Conservation (phyloP, 2,888 invertebrate genomes). For the Idaea aversata region DNA sequence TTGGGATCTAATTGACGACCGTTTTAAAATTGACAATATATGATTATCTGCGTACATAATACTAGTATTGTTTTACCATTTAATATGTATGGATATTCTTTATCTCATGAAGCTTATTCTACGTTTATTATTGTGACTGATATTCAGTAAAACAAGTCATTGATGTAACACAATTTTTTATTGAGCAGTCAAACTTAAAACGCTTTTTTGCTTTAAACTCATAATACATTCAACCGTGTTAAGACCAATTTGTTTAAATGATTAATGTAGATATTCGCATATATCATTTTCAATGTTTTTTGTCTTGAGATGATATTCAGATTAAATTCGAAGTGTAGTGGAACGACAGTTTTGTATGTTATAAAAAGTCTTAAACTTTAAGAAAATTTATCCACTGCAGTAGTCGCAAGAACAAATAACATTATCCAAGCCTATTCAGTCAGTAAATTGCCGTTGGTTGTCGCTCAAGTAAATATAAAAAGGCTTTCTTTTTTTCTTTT, state of each 20-base stretch:
- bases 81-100: too few species aligned
- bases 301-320: constrained; percentile 45
- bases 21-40: too few species aligned
- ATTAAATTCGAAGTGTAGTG: constrained; percentile 12
- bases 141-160: not conserved
- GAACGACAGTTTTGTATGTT: too few species aligned
- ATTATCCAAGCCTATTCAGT: constrained; percentile 29
- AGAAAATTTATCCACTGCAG: not conserved
- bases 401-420: constrained; percentile 14
- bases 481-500: constrained; percentile 36
- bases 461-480: constrained; percentile 57
- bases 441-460: constrained; percentile 57
- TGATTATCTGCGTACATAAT: too few species aligned
- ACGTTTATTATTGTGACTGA: too few species aligned
- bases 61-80: too few species aligned
- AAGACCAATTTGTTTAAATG: constrained; percentile 37
- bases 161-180: not conserved
- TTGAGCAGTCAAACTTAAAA: constrained; percentile 8
- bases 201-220: constrained; percentile 30
- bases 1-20: not conserved
- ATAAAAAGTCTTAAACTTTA: too few species aligned
- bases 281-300: constrained; percentile 37
- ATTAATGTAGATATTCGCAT: constrained; percentile 36
- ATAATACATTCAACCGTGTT: constrained; percentile 31
- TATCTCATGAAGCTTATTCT: too few species aligned